phyloP scores from a whole-genome alignment of 2,113 vertebrate species.

The Mesitornis unicolor region DNA sequence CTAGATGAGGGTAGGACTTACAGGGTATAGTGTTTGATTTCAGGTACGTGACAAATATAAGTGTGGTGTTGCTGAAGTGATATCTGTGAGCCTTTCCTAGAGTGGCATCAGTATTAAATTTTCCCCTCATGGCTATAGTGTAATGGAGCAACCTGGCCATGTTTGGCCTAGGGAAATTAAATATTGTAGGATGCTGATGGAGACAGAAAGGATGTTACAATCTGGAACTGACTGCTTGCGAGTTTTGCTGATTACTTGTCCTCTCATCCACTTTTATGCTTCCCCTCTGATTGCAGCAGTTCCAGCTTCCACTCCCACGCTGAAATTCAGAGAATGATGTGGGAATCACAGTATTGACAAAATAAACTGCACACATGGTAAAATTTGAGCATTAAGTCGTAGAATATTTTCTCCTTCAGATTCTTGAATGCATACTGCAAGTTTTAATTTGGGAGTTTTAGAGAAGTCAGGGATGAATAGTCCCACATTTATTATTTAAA shows the following conservation, averaged over 20 bases:
- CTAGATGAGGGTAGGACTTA: background rate
- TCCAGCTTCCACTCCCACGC: background rate
- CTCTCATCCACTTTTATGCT: background rate
- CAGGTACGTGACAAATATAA: background rate
- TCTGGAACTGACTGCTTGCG: background rate
- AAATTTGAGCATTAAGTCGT: background rate
- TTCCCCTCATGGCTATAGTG: background rate
- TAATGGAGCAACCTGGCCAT: background rate
- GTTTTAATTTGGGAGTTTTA: background rate
- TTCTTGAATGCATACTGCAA: background rate
- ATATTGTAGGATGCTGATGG: background rate
- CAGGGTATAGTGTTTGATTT: background rate
- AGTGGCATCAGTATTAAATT: background rate
- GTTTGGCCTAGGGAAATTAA: background rate
- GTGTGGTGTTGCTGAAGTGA: background rate
- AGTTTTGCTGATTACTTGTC: background rate
- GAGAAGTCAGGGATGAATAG: background rate
- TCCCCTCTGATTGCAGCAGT: background rate
- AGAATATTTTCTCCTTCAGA: background rate
- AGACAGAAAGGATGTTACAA: background rate
- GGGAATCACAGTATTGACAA: slow-evolving; percentile 23
- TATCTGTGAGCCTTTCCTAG: background rate
- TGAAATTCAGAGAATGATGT: background rate
- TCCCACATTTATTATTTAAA: background rate
- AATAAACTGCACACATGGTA: background rate